phyloP scores from a whole-genome alignment of 2,888 invertebrate genomes.

The Arrhopalites spinosus region DNA sequence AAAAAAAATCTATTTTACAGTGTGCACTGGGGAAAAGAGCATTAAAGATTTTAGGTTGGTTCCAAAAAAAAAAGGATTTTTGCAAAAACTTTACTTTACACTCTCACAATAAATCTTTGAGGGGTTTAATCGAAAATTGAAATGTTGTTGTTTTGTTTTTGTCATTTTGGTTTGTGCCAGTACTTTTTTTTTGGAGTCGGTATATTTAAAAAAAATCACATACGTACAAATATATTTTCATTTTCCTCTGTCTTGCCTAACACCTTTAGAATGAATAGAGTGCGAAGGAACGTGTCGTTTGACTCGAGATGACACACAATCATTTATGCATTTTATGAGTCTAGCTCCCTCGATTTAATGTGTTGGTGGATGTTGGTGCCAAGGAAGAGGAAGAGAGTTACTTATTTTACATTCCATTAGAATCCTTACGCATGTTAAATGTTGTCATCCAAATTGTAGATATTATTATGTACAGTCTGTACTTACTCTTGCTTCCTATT shows the following conservation, averaged over 20 bases:
- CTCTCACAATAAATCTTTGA: slow-evolving; percentile 9
- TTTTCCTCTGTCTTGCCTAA: background rate
- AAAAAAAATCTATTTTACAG: no score
- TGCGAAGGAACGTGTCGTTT: slow-evolving; percentile 19
- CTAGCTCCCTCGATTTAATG: slow-evolving; percentile 15
- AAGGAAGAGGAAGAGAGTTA: no score
- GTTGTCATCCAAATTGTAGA: slow-evolving; percentile 24
- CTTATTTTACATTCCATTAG: slow-evolving; percentile 29
- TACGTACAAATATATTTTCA: background rate
- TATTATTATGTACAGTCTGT: background rate
- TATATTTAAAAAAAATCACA: background rate
- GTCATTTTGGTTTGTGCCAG: background rate
- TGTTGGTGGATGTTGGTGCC: slow-evolving; percentile 21
- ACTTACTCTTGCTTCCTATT: slow-evolving; percentile 10
- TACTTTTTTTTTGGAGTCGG: no score
- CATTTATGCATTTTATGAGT: slow-evolving; percentile 28
- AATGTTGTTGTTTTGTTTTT: background rate
- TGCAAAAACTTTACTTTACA: background rate
- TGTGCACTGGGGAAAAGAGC: no score
- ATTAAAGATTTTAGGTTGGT: no score
- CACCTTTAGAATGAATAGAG: slow-evolving; percentile 7
- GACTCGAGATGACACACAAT: slow-evolving; percentile 25
- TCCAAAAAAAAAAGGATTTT: no score
- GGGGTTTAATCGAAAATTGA: slow-evolving; percentile 4
- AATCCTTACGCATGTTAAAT: slow-evolving; percentile 19